phyloP scores from a whole-genome alignment of 1,140 invertebrate genomes.

The Cydia strobilella region DNA sequence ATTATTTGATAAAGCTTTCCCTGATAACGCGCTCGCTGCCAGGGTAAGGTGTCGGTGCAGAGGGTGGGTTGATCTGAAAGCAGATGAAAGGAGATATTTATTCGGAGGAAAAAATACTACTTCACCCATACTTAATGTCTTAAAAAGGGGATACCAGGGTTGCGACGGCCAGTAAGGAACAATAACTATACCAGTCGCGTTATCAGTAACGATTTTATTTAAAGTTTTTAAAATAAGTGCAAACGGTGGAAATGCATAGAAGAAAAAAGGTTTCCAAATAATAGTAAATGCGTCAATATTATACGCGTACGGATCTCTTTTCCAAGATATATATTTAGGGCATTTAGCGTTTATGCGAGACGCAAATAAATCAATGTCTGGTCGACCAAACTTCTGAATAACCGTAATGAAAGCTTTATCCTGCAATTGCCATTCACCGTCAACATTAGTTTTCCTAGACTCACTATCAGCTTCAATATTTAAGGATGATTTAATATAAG shows the following conservation, averaged over 20 bases:
- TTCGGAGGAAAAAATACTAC: conserved; percentile 38
- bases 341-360: conserved; percentile 36
- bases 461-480: conserved; percentile 36
- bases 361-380: conserved; percentile 36
- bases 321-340: conserved; percentile 27
- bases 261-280: conserved; percentile 13
- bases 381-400: conserved; percentile 26
- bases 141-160: conserved; percentile 36
- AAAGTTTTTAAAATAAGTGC: too few species aligned
- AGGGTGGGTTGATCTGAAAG: too few species aligned
- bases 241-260: conserved; percentile 34
- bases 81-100: too few species aligned
- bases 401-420: conserved; percentile 15
- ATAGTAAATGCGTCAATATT: conserved; percentile 34
- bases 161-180: conserved; percentile 19
- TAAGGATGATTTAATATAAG: conserved; percentile 35
- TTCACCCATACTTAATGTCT: conserved; percentile 33
- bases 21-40: too few species aligned
- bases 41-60: too few species aligned
- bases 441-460: conserved; percentile 33
- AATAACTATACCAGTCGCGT: conserved; percentile 33
- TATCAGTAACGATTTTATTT: conserved; percentile 35
- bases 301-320: conserved; percentile 28
- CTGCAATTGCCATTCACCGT: conserved; percentile 34
- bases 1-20: too few species aligned